These are phyloP conservation scores for Dipodomys spectabilis DNA, from an alignment of 2,113 vertebrate species.

Conservation along the genomic window DNA sequence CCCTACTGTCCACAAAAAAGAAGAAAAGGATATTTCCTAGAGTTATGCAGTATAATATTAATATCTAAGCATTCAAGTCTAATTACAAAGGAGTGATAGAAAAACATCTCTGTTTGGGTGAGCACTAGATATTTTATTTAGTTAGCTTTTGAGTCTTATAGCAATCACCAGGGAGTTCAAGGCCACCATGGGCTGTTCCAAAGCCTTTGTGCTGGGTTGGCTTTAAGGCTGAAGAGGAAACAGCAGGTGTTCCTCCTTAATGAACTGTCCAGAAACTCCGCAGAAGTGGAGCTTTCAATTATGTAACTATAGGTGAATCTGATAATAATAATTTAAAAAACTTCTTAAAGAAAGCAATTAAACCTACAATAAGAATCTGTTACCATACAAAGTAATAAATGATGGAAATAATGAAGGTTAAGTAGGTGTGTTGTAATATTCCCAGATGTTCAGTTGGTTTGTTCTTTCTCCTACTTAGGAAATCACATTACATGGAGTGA, in stretches of 20 bases:
- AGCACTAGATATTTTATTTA: neutral
- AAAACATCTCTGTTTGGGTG: conserved; percentile 56
- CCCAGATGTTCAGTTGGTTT: neutral
- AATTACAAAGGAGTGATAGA: conserved; percentile 75
- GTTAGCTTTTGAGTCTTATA: conserved; percentile 31
- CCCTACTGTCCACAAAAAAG: neutral
- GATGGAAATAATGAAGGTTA: neutral
- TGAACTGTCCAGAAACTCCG: conserved; percentile 78
- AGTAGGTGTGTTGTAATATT: neutral
- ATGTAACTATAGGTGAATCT: conserved; percentile 75
- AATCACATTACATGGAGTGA: neutral
- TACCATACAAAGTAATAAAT: neutral
- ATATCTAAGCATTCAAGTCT: conserved; percentile 58
- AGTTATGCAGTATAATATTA: neutral
- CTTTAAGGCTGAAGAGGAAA: conserved; percentile 65
- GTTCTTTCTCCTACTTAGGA: neutral
- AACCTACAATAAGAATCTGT: neutral
- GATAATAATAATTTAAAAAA: conserved; percentile 73
- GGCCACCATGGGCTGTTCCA: conserved; percentile 66
- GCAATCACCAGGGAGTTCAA: conserved; percentile 66
- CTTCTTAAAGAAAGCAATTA: conserved; percentile 22
- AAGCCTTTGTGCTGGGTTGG: conserved; percentile 54
- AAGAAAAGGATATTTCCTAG: neutral
- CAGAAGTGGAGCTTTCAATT: conserved; percentile 47
- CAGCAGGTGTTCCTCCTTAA: conserved; percentile 85